A percentile compares a stretch with the other conserved stretches of the same genome.
Evolutionary conservation across 2,113 vertebrate genomes (phyloP).

Genomic region (Cathartes aura): DNA sequence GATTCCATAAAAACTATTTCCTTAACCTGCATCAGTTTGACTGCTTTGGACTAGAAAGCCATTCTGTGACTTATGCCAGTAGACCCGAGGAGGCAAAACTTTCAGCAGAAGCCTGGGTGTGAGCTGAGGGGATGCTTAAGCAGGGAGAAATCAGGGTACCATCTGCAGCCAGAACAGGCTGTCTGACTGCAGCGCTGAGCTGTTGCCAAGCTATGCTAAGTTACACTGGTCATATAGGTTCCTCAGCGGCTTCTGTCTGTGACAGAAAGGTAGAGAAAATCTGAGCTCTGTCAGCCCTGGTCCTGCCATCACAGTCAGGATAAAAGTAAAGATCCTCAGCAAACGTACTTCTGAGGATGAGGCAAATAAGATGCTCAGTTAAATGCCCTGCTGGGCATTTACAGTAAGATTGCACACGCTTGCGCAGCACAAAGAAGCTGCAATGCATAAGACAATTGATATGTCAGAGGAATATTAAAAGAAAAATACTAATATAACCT

Average conservation of each 20-base stretch:
- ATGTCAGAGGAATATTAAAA: neutral
- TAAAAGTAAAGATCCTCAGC: neutral
- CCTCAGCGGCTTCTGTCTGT: neutral
- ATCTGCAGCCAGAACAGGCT: conserved; percentile 57
- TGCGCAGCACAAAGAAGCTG: neutral
- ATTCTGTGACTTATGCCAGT: neutral
- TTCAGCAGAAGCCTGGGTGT: neutral
- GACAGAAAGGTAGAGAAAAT: neutral
- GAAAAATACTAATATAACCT: neutral
- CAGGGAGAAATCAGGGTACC: conserved; percentile 45
- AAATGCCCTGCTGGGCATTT: neutral
- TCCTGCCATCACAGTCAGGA: neutral
- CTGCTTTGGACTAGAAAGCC: neutral
- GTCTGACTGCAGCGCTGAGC: conserved; percentile 23
- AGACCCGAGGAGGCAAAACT: neutral
- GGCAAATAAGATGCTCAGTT: neutral
- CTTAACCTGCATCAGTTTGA: neutral
- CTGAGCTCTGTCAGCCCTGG: neutral
- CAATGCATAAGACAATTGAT: neutral
- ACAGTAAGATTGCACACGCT: neutral
- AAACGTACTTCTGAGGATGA: neutral
- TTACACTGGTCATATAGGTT: conserved; percentile 4
- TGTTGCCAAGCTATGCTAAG: conserved; percentile 28
- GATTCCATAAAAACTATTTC: neutral
- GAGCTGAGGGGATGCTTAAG: conserved; percentile 1